phyloP scores from a whole-genome alignment of 2,113 vertebrate genomes.

The Paedocypris sp. region DNA sequence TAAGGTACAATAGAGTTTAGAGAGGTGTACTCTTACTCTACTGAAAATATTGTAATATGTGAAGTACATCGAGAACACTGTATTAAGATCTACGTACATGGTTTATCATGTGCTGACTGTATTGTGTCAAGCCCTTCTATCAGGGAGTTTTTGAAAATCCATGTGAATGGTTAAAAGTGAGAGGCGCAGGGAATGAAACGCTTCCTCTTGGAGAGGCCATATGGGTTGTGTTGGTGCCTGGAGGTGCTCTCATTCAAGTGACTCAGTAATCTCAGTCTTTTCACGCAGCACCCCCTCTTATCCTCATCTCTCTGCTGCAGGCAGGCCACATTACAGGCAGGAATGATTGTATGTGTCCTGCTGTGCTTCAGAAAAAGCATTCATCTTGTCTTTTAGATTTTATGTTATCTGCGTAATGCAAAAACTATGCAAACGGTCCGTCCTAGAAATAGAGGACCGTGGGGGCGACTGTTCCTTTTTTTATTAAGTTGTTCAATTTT shows the following conservation, averaged over 20 bases:
- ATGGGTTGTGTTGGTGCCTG: slow-evolving; percentile 24
- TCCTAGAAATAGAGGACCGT: slow-evolving; percentile 62
- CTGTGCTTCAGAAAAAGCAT: slow-evolving; percentile 8
- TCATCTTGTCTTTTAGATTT: slow-evolving; percentile 33
- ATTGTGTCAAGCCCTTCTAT: too few species aligned
- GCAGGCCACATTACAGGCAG: not conserved
- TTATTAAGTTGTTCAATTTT: slow-evolving; percentile 59
- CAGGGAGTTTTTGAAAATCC: too few species aligned
- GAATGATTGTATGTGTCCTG: not conserved
- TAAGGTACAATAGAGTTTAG: too few species aligned
- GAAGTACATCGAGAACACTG: too few species aligned
- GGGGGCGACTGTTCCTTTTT: slow-evolving; percentile 65
- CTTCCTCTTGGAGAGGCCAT: slow-evolving; percentile 25
- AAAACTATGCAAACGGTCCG: slow-evolving; percentile 25
- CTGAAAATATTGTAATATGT: too few species aligned
- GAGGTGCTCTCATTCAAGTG: slow-evolving; percentile 28
- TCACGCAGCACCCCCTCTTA: slow-evolving; percentile 13
- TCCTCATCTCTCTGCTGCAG: slow-evolving; percentile 6
- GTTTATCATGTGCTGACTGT: too few species aligned
- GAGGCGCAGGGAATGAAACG: slow-evolving; percentile 18
- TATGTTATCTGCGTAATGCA: slow-evolving; percentile 9
- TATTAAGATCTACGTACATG: too few species aligned
- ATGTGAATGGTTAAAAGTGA: too few species aligned
- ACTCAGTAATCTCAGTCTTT: slow-evolving; percentile 13
- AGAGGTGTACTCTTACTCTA: too few species aligned